phyloP scores from a whole-genome alignment of 2,888 invertebrate species.

The Diarsia dahlii region DNA sequence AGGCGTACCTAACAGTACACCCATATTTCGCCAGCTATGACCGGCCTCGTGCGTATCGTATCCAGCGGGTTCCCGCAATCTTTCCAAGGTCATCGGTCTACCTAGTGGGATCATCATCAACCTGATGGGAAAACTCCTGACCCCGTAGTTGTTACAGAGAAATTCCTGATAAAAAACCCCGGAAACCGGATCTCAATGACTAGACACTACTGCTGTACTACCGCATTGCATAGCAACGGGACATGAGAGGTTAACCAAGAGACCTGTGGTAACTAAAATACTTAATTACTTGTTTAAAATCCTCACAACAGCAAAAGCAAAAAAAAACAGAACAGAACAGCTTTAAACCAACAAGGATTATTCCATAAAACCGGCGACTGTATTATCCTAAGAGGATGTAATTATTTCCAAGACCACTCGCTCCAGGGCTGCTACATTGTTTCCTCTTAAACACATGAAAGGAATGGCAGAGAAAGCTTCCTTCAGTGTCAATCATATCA shows the following conservation, averaged over 20 bases:
- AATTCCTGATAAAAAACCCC: too few relatives aligned
- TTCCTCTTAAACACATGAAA: constrained; percentile 44
- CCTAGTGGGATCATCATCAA: too few relatives aligned
- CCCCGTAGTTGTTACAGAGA: too few relatives aligned
- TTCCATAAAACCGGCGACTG: constrained; percentile 9
- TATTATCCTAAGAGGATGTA: constrained; percentile 22
- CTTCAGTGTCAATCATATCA: constrained; percentile 47
- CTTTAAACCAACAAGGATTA: constrained; percentile 30
- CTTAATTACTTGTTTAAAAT: constrained; percentile 12
- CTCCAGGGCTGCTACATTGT: constrained; percentile 32
- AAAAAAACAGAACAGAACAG: not conserved
- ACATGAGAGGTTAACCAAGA: not conserved
- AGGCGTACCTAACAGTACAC: too few relatives aligned
- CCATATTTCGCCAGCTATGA: too few relatives aligned
- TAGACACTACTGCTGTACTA: not conserved
- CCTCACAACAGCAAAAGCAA: not conserved
- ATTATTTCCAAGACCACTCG: constrained; percentile 35
- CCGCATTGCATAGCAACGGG: not conserved
- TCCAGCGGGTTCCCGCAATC: too few relatives aligned
- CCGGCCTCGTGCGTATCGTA: too few relatives aligned
- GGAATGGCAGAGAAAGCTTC: constrained; percentile 20
- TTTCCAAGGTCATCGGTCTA: too few relatives aligned
- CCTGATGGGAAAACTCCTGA: too few relatives aligned
- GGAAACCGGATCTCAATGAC: too few relatives aligned
- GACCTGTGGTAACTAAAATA: not conserved